Percentiles rank a stretch among this genome's conserved stretches.
phyloP scores from a whole-genome alignment of 2,113 vertebrate genomes.

The Lepidothrix coronata region DNA sequence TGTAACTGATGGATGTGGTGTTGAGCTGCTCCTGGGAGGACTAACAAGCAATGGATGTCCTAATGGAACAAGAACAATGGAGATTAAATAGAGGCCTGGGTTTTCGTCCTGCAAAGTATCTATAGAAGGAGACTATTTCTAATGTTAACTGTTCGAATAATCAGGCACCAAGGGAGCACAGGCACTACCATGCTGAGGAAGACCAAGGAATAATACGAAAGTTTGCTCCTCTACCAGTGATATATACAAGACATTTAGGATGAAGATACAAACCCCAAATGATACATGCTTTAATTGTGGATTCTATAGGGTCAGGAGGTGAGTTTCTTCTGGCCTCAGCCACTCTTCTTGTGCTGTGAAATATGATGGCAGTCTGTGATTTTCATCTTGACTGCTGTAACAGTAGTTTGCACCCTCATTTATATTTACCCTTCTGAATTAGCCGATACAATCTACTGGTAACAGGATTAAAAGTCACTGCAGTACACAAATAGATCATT shows the following conservation, averaged over 20 bases:
- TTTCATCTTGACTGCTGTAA: neutral
- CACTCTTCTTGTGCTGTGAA: neutral
- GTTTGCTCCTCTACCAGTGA: neutral
- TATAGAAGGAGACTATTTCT: neutral
- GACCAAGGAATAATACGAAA: neutral
- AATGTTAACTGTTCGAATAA: neutral
- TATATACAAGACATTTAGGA: neutral
- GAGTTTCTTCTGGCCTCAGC: neutral
- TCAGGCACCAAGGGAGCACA: neutral
- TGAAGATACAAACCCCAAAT: neutral
- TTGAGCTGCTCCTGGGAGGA: neutral
- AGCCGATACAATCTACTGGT: neutral
- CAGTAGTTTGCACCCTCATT: neutral
- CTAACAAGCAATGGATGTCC: neutral
- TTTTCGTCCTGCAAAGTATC: neutral
- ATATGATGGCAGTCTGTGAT: neutral
- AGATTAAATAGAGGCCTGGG: neutral
- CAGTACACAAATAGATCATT: neutral
- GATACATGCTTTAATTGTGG: neutral
- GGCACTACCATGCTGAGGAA: neutral
- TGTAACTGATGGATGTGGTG: neutral
- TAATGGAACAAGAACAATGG: neutral
- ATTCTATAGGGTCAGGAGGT: neutral
- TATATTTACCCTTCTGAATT: neutral
- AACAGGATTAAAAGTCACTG: conserved; percentile 10